A percentile compares a stretch with the other conserved stretches of the same genome.
These are phyloP conservation scores for Caloenas nicobarica DNA, from an alignment of 2,113 vertebrate species.

Conservation along the genomic window DNA sequence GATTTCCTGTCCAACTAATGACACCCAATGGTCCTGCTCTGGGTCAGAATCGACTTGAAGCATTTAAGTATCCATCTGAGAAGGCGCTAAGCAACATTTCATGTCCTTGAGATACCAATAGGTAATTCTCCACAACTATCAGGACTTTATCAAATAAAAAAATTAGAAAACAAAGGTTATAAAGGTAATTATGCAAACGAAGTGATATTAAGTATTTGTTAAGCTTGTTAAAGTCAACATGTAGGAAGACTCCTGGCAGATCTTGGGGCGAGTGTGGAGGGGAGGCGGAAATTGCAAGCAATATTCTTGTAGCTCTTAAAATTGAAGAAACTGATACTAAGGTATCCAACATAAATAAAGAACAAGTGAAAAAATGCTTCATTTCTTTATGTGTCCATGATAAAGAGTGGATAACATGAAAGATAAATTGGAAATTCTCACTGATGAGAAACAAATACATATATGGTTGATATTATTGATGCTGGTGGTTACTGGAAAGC, in stretches of 20 bases:
- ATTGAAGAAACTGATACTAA: not conserved
- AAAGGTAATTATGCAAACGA: not conserved
- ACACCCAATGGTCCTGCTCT: not conserved
- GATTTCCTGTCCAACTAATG: not conserved
- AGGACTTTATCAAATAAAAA: not conserved
- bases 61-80: not conserved
- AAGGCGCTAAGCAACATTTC: not conserved
- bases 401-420: not conserved
- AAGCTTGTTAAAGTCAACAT: not conserved
- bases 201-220: not conserved
- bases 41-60: not conserved
- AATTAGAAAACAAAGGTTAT: not conserved
- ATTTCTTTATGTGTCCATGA: not conserved
- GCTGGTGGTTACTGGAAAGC: not conserved
- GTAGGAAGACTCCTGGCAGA: not conserved
- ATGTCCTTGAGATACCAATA: not conserved
- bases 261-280: not conserved
- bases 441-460: not conserved
- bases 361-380: not conserved
- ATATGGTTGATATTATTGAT: not conserved
- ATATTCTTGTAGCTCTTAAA: not conserved
- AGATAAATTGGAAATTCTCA: not conserved
- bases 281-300: rapidly evolving
- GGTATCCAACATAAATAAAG: not conserved
- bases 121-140: not conserved